These are phyloP conservation scores for Etheostoma perlongum DNA, from an alignment of 2,797 vertebrate genomes.

Conservation along the genomic window DNA sequence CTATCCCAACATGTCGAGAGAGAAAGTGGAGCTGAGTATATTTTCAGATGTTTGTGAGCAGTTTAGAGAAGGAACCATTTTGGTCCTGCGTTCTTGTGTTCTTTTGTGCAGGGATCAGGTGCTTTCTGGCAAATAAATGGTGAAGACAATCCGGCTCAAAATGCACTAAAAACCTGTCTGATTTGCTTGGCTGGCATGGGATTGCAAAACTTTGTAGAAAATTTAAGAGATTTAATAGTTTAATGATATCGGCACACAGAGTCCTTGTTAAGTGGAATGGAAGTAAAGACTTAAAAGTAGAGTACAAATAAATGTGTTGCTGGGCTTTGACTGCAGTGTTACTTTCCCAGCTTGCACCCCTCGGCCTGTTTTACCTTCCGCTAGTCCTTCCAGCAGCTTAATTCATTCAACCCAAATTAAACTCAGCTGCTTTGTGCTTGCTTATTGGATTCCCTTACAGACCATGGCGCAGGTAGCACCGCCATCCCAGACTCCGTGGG, in stretches of 20 bases:
- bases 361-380: slow-evolving; percentile 17
- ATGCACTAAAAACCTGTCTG: slow-evolving; percentile 15
- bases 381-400: slow-evolving; percentile 28
- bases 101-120: slow-evolving; percentile 4
- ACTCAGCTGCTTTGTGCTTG: slow-evolving; percentile 37
- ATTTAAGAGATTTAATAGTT: background rate
- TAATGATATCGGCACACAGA: background rate
- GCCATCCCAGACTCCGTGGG: background rate
- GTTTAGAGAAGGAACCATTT: background rate
- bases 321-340: background rate
- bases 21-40: slow-evolving; percentile 34
- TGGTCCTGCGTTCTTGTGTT: background rate
- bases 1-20: slow-evolving; percentile 1
- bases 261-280: too few species aligned
- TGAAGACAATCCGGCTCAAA: slow-evolving; percentile 14
- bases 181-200: slow-evolving; percentile 1
- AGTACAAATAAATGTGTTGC: too few species aligned
- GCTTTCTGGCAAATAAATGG: background rate
- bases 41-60: slow-evolving; percentile 38
- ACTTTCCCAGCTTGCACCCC: background rate
- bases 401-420: slow-evolving; percentile 46
- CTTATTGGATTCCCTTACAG: background rate
- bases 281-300: too few species aligned
- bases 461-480: slow-evolving; percentile 30
- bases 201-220: slow-evolving; percentile 7